Percentiles rank a stretch among this genome's conserved stretches.
phyloP scores from a whole-genome alignment of 1,140 invertebrate species.

The Wiebesia pumilae region DNA sequence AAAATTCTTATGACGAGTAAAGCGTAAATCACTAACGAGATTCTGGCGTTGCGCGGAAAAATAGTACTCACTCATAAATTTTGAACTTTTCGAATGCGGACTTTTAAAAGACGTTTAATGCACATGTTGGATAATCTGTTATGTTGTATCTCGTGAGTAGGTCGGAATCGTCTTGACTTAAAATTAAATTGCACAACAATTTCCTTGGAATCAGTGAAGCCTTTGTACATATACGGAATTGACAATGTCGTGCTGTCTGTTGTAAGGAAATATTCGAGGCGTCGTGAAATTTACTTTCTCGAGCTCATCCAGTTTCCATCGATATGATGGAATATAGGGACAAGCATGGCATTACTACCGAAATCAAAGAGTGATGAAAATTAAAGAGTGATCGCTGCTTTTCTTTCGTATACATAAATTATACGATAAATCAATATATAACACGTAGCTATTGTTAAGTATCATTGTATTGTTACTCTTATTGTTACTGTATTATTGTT shows the following conservation, averaged over 20 bases:
- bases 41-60: too few species aligned
- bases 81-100: background rate
- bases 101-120: background rate
- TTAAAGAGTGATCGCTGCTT: background rate
- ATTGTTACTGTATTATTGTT: slow-evolving; percentile 54
- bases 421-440: slow-evolving; percentile 2
- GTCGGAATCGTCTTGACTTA: background rate
- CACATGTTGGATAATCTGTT: background rate
- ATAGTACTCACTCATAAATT: background rate
- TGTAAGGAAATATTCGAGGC: background rate
- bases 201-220: background rate
- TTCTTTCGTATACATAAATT: background rate
- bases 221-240: background rate
- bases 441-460: slow-evolving; percentile 46
- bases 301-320: background rate
- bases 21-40: background rate
- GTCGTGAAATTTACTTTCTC: background rate
- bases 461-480: slow-evolving; percentile 51
- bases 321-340: too few species aligned
- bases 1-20: background rate
- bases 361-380: background rate
- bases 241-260: background rate
- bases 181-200: background rate
- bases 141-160: background rate
- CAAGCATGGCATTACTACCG: background rate